phyloP scores from a whole-genome alignment of 2,797 vertebrate genomes.

The Atherinosoma microstoma region DNA sequence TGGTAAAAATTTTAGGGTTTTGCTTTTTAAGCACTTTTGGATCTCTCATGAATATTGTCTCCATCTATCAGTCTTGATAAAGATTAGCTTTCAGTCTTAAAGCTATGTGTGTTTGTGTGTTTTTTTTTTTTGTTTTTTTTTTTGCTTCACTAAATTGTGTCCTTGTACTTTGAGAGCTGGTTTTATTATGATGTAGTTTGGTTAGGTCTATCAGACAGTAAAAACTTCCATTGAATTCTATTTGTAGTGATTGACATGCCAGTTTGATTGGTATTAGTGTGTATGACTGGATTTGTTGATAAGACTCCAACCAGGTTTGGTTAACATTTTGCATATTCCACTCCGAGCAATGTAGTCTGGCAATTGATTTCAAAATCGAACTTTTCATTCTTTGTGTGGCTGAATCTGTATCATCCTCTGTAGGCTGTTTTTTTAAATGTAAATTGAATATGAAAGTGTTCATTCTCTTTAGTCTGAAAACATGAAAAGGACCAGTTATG shows the following conservation, averaged over 20 bases:
- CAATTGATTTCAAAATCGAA: too few relatives aligned
- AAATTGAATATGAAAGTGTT: too few relatives aligned
- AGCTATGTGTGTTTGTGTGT: background rate
- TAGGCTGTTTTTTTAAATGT: too few relatives aligned
- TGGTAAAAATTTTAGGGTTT: too few relatives aligned
- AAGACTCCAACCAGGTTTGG: too few relatives aligned
- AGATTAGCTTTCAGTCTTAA: background rate
- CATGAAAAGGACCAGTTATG: slow-evolving; percentile 27
- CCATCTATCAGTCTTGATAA: background rate
- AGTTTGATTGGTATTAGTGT: background rate
- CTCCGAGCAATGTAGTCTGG: too few relatives aligned
- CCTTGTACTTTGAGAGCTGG: background rate
- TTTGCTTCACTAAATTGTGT: background rate
- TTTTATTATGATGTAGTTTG: background rate
- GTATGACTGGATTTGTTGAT: background rate
- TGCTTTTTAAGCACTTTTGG: too few relatives aligned
- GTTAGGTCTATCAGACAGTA: background rate
- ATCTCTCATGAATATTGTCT: too few relatives aligned
- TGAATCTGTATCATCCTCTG: too few relatives aligned
- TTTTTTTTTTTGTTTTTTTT: background rate
- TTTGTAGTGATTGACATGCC: background rate
- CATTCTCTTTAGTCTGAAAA: slow-evolving; percentile 1
- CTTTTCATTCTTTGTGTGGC: too few relatives aligned
- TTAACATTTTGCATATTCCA: too few relatives aligned
- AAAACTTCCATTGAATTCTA: background rate